Evolutionary conservation across 2,113 vertebrate genomes (phyloP), one percentile per base, ranked within the genome.

Genomic region (Corythornis cristatus): DNA sequence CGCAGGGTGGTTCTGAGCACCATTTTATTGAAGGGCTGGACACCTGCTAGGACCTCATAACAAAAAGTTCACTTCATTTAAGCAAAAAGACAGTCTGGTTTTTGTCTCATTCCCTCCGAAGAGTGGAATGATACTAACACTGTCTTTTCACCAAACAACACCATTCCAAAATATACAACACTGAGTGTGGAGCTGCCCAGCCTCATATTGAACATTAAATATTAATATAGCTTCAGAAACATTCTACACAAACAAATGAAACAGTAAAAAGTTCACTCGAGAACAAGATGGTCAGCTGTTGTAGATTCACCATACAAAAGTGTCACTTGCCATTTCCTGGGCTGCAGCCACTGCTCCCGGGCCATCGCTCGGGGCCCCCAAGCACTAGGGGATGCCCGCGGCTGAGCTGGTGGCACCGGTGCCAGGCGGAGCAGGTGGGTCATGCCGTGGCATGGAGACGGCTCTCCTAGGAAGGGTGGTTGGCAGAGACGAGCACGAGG

Each of bases 11-110:
- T 96, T 97, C 87, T 90, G 93, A 97, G 97, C 97, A 97, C 97
- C 96, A 96, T 95, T 97, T 97, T 96, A 97, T 88, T 97, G 92
- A 95, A 90, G 88, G 91, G 95, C 84, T 92, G 96, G 94, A 87
- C 88, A 66, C 71, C 93, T 92, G 90, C 94, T 96, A 94, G 86
- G 88, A 95, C 73, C 96, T 93, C 20, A 60, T 95, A 96, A 95
- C 91, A 94, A 88, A 92, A 93, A 67, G 85, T 88, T 94, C 93
- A 97, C 81, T 95, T 96, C 79, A 93, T 88, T 74, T 76, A 87
- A 87, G 89, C 88, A 93, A 97, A 92, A 86, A 92, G 92, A 93
- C 87, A 95, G 83, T 53, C 79, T 83, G 64, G 0, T 82, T 95
- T 94, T 91, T 89, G 75, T 90, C 88, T 89, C 29, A 14, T 91